These are phyloP conservation scores for Myzus persicae DNA, from an alignment of 1,140 invertebrate genomes.

Conservation along the genomic window DNA sequence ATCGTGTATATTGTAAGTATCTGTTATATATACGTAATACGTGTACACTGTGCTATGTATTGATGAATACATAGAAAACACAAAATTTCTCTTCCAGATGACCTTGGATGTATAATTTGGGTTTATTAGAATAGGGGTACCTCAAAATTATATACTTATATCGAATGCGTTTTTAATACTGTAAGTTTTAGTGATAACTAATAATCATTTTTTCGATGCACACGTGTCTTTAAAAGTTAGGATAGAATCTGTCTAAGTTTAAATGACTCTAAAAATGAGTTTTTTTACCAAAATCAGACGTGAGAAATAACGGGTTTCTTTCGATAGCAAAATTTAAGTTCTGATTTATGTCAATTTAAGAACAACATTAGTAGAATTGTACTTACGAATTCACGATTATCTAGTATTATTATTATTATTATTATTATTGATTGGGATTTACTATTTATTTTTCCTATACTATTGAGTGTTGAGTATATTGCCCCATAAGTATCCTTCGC, in stretches of 20 bases:
- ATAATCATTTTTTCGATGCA: not conserved
- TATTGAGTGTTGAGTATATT: too few species aligned
- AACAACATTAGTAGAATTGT: not conserved
- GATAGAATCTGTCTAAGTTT: too few species aligned
- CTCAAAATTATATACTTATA: not conserved
- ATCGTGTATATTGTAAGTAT: not conserved
- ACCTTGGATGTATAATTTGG: not conserved
- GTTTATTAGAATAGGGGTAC: not conserved
- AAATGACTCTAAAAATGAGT: too few species aligned
- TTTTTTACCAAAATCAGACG: too few species aligned
- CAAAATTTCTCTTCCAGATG: not conserved
- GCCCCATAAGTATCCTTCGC: too few species aligned
- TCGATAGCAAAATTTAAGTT: too few species aligned
- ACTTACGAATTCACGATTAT: not conserved
- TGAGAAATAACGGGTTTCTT: too few species aligned
- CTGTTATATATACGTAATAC: not conserved
- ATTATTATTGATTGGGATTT: too few species aligned
- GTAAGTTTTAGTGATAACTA: too few species aligned
- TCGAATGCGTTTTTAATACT: too few species aligned
- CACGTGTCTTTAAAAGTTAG: not conserved
- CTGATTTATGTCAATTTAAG: not conserved
- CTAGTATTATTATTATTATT: too few species aligned
- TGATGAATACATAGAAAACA: not conserved
- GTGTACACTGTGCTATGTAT: not conserved
- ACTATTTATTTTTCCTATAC: not conserved